Evolutionary conservation across 2,113 vertebrate species (phyloP).

Genomic region (Puffinus mauretanicus): DNA sequence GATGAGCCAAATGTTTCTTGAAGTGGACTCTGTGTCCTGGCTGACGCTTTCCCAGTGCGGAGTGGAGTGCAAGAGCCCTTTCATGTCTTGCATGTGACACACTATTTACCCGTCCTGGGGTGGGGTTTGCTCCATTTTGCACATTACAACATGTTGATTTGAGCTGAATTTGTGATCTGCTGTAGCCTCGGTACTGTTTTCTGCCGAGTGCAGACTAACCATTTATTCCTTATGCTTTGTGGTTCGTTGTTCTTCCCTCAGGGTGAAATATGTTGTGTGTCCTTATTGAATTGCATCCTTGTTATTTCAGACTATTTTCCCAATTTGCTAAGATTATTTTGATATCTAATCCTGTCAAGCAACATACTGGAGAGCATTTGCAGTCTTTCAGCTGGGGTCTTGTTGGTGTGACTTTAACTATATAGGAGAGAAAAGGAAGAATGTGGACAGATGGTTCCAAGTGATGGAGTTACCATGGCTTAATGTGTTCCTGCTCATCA

Average conservation of each 20-base stretch:
- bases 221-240: background rate
- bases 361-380: conserved; percentile 5
- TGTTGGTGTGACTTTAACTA: background rate
- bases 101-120: rapidly evolving
- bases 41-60: background rate
- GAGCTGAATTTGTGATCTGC: background rate
- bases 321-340: conserved; percentile 3
- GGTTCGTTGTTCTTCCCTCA: background rate
- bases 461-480: background rate
- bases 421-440: background rate
- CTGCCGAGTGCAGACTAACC: background rate
- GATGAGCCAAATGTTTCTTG: background rate
- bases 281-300: background rate
- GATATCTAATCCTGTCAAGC: conserved; percentile 13
- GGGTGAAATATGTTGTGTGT: background rate
- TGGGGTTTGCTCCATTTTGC: background rate
- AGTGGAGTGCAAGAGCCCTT: background rate
- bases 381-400: background rate
- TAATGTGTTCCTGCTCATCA: background rate
- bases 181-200: background rate
- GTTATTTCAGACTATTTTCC: background rate
- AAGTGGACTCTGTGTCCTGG: background rate
- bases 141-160: rapidly evolving
- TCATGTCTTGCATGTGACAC: rapidly evolving
- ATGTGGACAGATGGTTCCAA: conserved; percentile 8